A percentile compares a stretch with the other conserved stretches of the same genome.
phyloP scores from a whole-genome alignment of 2,797 vertebrate species.

The Eurystomus glaucurus region DNA sequence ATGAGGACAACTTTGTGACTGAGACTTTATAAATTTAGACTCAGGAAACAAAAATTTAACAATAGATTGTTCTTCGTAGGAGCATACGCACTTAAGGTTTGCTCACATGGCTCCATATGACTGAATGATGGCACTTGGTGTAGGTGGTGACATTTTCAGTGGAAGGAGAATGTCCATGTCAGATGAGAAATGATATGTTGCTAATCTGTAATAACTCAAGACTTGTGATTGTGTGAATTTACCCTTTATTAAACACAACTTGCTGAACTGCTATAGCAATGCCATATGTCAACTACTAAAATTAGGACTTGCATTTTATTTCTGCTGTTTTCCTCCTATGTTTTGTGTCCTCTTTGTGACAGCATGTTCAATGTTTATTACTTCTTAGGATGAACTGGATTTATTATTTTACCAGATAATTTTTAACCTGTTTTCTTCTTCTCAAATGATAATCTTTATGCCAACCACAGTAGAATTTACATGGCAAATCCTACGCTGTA shows the following conservation, averaged over 20 bases:
- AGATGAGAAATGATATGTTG: background rate
- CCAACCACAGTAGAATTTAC: background rate
- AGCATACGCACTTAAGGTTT: background rate
- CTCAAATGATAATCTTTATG: background rate
- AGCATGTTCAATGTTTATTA: background rate
- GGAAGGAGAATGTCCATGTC: background rate
- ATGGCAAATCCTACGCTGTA: background rate
- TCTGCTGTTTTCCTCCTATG: background rate
- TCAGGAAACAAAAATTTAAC: background rate
- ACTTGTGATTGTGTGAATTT: slow-evolving; percentile 6
- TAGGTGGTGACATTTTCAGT: slow-evolving; percentile 45
- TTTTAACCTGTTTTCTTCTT: background rate
- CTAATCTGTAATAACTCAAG: background rate
- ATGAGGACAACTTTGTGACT: background rate
- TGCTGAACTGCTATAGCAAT: background rate
- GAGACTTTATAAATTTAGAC: background rate
- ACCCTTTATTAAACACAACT: slow-evolving; percentile 13
- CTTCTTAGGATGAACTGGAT: background rate
- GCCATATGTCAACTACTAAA: background rate
- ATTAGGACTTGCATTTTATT: background rate
- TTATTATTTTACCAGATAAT: background rate
- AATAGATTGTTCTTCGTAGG: background rate
- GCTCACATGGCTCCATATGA: background rate
- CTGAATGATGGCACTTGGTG: background rate
- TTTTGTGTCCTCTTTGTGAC: background rate